Evolutionary conservation across 2,888 invertebrate genomes (phyloP).

Genomic region (Tipula lateralis): DNA sequence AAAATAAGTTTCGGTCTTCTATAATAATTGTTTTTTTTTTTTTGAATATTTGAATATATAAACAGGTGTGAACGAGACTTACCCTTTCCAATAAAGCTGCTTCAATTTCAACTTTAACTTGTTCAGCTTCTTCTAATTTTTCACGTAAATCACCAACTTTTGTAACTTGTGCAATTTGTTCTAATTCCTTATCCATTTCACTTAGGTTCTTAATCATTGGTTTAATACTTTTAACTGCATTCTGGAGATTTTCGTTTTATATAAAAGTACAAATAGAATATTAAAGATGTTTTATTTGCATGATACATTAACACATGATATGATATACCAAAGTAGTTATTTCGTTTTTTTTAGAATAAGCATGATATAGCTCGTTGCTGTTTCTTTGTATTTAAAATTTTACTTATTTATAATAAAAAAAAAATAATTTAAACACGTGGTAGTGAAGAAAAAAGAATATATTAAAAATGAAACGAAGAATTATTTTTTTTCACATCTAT

Average conservation of each 20-base stretch:
- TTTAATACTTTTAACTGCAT: slow-evolving; percentile 84
- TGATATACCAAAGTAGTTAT: slow-evolving; percentile 19
- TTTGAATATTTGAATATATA: no score
- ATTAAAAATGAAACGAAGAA: neutral
- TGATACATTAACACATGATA: slow-evolving; percentile 7
- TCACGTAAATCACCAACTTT: slow-evolving; percentile 80
- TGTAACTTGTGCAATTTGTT: slow-evolving; percentile 75
- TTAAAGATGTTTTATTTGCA: neutral
- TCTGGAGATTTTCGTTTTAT: slow-evolving; percentile 51
- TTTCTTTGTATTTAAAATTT: neutral
- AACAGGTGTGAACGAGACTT: no score
- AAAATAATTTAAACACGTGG: neutral
- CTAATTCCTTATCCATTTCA: slow-evolving; percentile 88
- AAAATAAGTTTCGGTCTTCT: no score
- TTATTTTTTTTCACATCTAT: neutral
- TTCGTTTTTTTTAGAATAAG: neutral
- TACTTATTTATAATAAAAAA: neutral
- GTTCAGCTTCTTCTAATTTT: slow-evolving; percentile 80
- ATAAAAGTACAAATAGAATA: slow-evolving; percentile 2
- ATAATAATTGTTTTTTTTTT: no score
- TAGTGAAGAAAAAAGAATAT: neutral
- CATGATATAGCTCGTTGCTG: neutral
- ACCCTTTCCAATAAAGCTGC: slow-evolving; percentile 80
- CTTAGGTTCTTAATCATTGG: slow-evolving; percentile 79
- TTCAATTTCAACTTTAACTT: slow-evolving; percentile 79